These are phyloP conservation scores for Tipula helvola DNA, from an alignment of 2,888 invertebrate genomes.

Conservation along the genomic window DNA sequence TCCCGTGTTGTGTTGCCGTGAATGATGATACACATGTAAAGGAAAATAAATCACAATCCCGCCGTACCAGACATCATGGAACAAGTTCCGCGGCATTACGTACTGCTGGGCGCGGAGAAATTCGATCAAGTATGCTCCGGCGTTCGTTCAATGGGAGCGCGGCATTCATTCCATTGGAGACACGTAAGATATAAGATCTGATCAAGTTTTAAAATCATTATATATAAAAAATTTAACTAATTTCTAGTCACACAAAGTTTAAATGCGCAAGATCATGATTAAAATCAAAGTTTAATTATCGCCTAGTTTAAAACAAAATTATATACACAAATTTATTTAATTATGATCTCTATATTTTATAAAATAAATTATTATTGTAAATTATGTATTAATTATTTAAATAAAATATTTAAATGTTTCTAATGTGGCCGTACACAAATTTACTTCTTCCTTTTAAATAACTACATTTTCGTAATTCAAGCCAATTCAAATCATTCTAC, in stretches of 20 bases:
- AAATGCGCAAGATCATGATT: not conserved
- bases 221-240: not conserved
- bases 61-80: constrained; percentile 20
- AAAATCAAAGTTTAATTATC: not conserved
- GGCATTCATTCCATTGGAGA: constrained; percentile 28
- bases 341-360: not conserved
- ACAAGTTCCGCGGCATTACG: constrained; percentile 41
- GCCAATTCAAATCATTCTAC: too few species aligned
- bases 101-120: constrained; percentile 51
- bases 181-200: not conserved
- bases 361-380: not conserved
- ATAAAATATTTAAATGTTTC: not conserved
- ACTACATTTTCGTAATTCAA: too few species aligned
- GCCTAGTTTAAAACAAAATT: not conserved
- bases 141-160: constrained; percentile 40
- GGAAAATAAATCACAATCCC: constrained; percentile 18
- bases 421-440: not conserved
- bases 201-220: not conserved
- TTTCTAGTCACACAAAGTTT: not conserved
- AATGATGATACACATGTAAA: constrained; percentile 25
- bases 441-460: too few species aligned
- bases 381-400: not conserved
- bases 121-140: constrained; percentile 45
- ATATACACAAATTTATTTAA: not conserved
- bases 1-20: constrained; percentile 48